Base-by-base conservation (phyloP, 1,140 invertebrate species). In the Nasonia giraulti region DNA sequence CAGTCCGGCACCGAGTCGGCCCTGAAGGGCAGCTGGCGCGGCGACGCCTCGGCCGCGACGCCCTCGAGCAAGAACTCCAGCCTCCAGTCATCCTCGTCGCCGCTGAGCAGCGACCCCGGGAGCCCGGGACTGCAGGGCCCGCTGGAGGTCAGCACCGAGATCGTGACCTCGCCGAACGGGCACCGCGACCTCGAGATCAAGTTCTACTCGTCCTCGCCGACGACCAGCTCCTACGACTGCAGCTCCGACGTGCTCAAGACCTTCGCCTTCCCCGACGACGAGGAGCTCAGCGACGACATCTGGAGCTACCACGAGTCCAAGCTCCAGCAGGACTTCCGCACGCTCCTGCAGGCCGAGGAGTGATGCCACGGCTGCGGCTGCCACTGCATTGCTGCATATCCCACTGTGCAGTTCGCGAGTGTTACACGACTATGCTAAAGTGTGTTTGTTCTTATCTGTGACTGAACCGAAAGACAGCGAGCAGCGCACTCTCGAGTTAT, bases 161-260 rank as follows among this genome's bases (percentile, higher is more conserved):
- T 97, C 83, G 95, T 96, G 50, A 96, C 96, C 31, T 96, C 96
- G 82, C 94, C 95, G 74, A 96, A 96, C 89, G 96, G 96, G 6
- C 96, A 96, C 89, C 93, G 96, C 75, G 96, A 96, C 90, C 91
- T 96, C 87, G 96, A 97, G 91, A 97, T 96, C 88, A 96, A 96
- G 88, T 95, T 97, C 91, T 96, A 95, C 90, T 95, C 95, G 79
- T 93, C 93, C 44, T 94, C 94, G 87, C 93, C 94, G 76, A 90
- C 88, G 66, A 62, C 55, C 1, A 27, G 7, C 55, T 75, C 78
- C 5, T 79, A 74, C 77, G 10, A 17, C 5, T 14, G 31, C 37
- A 27, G 2, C 23, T 27, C 23, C 0, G 79, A 81, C 8, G 74
- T 62, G 10, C 5, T n/a, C 23, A 82, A 87, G 86, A 71, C 12